Evolutionary conservation across 2,797 vertebrate species (phyloP).

Genomic region (Polyboroides typus): DNA sequence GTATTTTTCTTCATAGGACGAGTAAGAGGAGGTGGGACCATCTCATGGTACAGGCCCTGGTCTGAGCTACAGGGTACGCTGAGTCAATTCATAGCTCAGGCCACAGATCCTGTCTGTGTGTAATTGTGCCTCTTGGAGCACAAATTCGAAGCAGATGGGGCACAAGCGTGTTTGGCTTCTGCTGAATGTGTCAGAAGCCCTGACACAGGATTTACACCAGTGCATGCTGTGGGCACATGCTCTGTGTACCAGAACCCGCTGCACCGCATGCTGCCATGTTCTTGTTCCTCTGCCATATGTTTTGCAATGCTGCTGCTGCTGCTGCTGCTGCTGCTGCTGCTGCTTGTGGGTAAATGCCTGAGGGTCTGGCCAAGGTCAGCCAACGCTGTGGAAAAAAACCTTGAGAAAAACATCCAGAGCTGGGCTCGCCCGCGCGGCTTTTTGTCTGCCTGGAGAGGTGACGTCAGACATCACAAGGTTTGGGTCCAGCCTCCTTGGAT

Average conservation of each 20-base stretch:
- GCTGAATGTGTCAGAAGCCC: background rate
- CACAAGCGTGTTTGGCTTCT: background rate
- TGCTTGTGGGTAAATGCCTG: background rate
- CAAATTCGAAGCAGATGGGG: background rate
- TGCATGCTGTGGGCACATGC: accelerated
- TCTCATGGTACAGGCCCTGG: background rate
- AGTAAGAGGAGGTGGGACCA: background rate
- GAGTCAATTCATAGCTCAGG: background rate
- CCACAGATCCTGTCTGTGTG: background rate
- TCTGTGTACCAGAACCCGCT: background rate
- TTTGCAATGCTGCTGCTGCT: background rate
- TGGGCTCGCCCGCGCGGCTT: background rate
- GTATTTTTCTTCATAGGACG: accelerated
- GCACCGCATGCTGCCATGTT: background rate
- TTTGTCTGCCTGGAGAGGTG: background rate
- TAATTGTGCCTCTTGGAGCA: background rate
- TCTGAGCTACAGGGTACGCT: accelerated
- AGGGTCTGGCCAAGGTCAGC: background rate
- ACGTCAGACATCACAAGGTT: accelerated
- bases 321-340: background rate
- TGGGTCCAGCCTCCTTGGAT: background rate
- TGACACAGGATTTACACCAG: background rate
- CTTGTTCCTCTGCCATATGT: background rate
- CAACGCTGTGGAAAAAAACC: background rate
- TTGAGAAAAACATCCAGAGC: background rate